Evolutionary conservation across 2,113 vertebrate species (phyloP).

Genomic region (Sardina pilchardus): DNA sequence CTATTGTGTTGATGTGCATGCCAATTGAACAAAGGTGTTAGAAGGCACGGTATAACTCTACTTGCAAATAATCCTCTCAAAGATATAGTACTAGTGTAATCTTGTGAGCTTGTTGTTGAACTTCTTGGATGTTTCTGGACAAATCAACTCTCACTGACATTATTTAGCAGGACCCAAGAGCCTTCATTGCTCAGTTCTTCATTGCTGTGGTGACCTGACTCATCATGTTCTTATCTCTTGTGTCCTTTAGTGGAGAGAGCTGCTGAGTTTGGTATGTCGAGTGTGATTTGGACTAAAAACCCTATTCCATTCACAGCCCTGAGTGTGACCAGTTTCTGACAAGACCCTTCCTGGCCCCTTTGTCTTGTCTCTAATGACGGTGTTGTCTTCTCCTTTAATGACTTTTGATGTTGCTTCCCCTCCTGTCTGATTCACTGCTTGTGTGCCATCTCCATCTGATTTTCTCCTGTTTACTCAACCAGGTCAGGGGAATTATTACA

Average conservation of each 20-base stretch:
- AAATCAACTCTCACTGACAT: background rate
- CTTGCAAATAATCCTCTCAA: background rate
- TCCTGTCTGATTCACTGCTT: constrained; percentile 17
- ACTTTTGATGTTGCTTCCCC: constrained; percentile 19
- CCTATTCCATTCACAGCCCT: constrained; percentile 24
- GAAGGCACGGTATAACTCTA: background rate
- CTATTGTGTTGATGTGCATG: background rate
- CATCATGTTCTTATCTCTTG: constrained; percentile 77
- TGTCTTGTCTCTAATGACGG: constrained; percentile 41
- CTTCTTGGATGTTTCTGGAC: background rate
- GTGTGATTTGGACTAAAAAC: constrained; percentile 6
- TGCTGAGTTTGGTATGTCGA: constrained; percentile 96
- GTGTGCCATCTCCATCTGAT: constrained; percentile 22
- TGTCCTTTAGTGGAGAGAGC: constrained; percentile 89
- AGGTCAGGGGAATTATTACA: background rate
- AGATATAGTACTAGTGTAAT: background rate
- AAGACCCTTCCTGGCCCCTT: constrained; percentile 1
- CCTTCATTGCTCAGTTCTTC: background rate
- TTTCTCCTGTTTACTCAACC: background rate
- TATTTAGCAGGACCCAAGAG: background rate
- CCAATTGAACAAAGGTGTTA: background rate
- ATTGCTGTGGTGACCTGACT: background rate
- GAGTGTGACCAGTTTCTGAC: constrained; percentile 22
- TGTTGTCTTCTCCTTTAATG: constrained; percentile 33
- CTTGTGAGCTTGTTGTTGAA: background rate